phyloP scores from a whole-genome alignment of 1,140 invertebrate genomes.

The Hormaphis cornu region DNA sequence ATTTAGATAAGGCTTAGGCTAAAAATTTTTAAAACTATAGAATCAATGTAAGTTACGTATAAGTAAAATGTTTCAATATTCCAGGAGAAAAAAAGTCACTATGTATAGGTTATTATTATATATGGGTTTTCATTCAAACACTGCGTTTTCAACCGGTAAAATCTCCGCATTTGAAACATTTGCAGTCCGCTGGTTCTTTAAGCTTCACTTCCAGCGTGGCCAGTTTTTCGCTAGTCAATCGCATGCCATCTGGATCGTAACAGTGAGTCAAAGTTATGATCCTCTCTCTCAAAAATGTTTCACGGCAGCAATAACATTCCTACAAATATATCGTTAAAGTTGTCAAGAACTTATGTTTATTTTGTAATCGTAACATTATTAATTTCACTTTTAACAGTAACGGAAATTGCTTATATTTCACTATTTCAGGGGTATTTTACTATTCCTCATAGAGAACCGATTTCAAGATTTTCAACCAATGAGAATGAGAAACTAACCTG shows the following conservation, averaged over 20 bases:
- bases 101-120: not conserved
- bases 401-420: too few relatives aligned
- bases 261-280: constrained; percentile 72
- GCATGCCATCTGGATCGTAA: constrained; percentile 73
- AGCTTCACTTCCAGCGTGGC: constrained; percentile 70
- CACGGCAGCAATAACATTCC: constrained; percentile 86
- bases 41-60: too few relatives aligned
- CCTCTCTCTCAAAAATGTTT: constrained; percentile 69
- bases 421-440: too few relatives aligned
- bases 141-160: constrained; percentile 34
- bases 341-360: too few relatives aligned
- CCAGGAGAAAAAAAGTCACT: not conserved
- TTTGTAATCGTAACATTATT: too few relatives aligned
- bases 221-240: constrained; percentile 51
- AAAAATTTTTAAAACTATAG: too few relatives aligned
- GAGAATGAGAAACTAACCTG: too few relatives aligned
- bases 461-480: too few relatives aligned
- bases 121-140: not conserved
- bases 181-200: constrained; percentile 75
- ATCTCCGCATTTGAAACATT: constrained; percentile 74
- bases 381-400: too few relatives aligned
- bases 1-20: too few relatives aligned
- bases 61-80: too few relatives aligned
- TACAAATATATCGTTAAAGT: constrained; percentile 45
- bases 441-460: too few relatives aligned